A percentile compares a stretch with the other conserved stretches of the same genome.
phyloP scores from a whole-genome alignment of 2,888 invertebrate species.

The Phyllotreta striolata region DNA sequence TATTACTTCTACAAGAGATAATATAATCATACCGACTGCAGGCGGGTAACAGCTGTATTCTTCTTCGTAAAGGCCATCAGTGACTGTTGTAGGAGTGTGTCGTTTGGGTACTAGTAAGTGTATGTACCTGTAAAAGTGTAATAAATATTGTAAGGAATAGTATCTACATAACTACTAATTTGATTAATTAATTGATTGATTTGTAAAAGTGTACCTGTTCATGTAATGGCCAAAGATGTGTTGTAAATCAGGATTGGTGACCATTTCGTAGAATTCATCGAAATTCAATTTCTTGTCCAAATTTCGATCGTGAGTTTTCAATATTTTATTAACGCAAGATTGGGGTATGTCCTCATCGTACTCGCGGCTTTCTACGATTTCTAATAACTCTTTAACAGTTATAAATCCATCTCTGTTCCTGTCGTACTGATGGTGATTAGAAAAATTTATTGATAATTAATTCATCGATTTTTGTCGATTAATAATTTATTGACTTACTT shows the following conservation, averaged over 20 bases:
- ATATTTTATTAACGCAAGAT: conserved; percentile 69
- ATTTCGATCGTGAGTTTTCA: conserved; percentile 71
- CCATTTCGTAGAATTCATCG: conserved; percentile 77
- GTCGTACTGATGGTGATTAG: conserved; percentile 69
- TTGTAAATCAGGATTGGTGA: conserved; percentile 68
- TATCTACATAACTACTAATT: not conserved
- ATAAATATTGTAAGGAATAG: too few relatives aligned
- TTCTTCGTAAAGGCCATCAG: conserved; percentile 73
- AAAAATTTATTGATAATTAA: conserved; percentile 1
- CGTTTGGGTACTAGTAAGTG: conserved; percentile 46
- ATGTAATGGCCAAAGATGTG: conserved; percentile 73
- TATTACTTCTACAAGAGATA: conserved; percentile 87
- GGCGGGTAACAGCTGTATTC: conserved; percentile 95
- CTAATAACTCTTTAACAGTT: conserved; percentile 71
- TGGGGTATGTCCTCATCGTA: conserved; percentile 73
- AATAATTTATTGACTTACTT: conserved; percentile 41
- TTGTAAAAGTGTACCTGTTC: conserved; percentile 64
- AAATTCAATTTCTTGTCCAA: conserved; percentile 74
- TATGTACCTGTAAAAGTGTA: conserved; percentile 44
- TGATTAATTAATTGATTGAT: conserved; percentile 6
- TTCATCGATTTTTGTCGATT: not conserved
- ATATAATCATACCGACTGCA: conserved; percentile 87
- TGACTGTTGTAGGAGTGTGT: conserved; percentile 44
- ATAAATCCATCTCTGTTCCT: conserved; percentile 75
- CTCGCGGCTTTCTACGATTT: conserved; percentile 68